Evolutionary conservation across 1,140 invertebrate species (phyloP), one percentile per base, ranked within the genome.

Genomic region (Zophobas morio): DNA sequence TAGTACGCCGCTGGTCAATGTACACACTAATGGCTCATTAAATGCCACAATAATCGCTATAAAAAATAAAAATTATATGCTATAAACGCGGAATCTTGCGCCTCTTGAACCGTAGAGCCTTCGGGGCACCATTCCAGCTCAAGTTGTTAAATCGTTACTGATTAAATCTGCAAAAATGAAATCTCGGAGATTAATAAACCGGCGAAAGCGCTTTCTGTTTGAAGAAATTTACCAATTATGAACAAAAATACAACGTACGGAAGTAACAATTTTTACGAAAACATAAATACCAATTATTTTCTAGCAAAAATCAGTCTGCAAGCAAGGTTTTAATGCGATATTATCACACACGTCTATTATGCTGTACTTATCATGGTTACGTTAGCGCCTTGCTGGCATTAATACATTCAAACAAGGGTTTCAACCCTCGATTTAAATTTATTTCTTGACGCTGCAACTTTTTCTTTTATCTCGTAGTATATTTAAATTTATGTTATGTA

Each of bases 131-230:
- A 37, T 60, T 37, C 6, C 5, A 66, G n/a, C 37, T 39, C 32
- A 36, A 66, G 37, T 66, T 66, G 39, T 42, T 42, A 66, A 66
- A 66, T 39, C 8, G 36, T 39, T 6, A 36, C 33, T 32, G 60
- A 66, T 42, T 8, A 42, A 40, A 66, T 37, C 60, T 1, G 1
- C n/a, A 66, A 66, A 42, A 66, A 20, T 8, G n/a, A 66, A 66
- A 66, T 60, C 39, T 66, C n/a, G n/a, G 32, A 66, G 20, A 42
- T 40, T 33, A 66, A 66, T 47, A 66, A 47, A 66, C 40, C 60
- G 60, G 37, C 60, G 37, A 40, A 42, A 42, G 60, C 33, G 37
- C 56, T n/a, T 20, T 51, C 32, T n/a, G 32, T 20, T 20, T 56
- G 2, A 2, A 32, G 56, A 60, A 60, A 60, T 60, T 60, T 60